Percentiles rank a stretch among this genome's conserved stretches.
Conservation (phyloP, 2,888 invertebrate species). For the Erebia epiphron region DNA sequence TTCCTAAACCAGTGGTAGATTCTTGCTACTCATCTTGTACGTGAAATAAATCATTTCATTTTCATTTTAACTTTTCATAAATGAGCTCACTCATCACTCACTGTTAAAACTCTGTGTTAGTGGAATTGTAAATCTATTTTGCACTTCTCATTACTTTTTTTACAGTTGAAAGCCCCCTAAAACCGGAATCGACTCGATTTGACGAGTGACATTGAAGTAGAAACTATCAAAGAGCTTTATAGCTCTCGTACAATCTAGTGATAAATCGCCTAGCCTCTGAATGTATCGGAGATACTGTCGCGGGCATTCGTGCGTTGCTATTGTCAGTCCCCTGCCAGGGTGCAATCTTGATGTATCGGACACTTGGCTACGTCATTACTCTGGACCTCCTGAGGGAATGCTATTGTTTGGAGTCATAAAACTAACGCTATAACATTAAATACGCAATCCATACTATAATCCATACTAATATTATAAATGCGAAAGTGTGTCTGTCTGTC, state of each 20-base stretch:
- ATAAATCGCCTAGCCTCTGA: constrained; percentile 68
- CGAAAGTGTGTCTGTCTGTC: too few species aligned
- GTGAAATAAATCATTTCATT: too few species aligned
- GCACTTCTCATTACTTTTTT: too few species aligned
- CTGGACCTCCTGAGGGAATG: constrained; percentile 1
- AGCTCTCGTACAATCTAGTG: constrained; percentile 65
- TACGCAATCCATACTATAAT: too few species aligned
- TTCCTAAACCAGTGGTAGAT: too few species aligned
- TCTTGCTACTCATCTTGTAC: too few species aligned
- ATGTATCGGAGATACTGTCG: constrained; percentile 64
- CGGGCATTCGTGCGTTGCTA: constrained; percentile 61
- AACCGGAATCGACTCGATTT: background rate
- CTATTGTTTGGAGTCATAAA: constrained; percentile 2
- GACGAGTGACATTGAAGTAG: background rate
- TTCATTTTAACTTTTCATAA: too few species aligned
- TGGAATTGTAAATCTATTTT: too few species aligned
- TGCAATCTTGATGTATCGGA: constrained; percentile 10
- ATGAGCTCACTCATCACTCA: too few species aligned
- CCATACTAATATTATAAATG: too few species aligned
- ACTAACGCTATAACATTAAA: background rate
- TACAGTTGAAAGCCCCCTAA: too few species aligned
- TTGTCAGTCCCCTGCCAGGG: constrained; percentile 41
- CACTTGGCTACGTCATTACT: constrained; percentile 12
- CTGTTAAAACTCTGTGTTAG: too few species aligned
- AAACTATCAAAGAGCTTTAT: constrained; percentile 39